A percentile compares a stretch with the other conserved stretches of the same genome.
phyloP scores from a whole-genome alignment of 2,888 invertebrate genomes.

The Melitaea athalia region DNA sequence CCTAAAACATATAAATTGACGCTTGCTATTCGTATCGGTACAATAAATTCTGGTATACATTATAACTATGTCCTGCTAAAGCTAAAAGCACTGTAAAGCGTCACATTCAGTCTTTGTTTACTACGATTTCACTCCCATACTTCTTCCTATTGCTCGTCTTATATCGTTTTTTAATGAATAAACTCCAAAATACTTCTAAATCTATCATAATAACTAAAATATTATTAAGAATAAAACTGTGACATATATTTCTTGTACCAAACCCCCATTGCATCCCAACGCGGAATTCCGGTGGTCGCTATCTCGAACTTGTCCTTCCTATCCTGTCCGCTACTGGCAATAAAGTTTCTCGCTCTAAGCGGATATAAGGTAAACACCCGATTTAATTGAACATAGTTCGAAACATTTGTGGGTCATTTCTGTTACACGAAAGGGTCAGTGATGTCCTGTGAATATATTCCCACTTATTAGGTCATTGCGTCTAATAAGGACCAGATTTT shows the following conservation, averaged over 20 bases:
- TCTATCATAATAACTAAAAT: background rate
- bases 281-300: slow-evolving; percentile 67
- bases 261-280: slow-evolving; percentile 50
- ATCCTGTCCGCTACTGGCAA: slow-evolving; percentile 48
- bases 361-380: slow-evolving; percentile 30
- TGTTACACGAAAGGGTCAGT: background rate
- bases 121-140: too few species aligned
- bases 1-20: too few species aligned
- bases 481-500: too few species aligned
- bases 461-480: too few species aligned
- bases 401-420: slow-evolving; percentile 11
- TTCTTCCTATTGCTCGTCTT: too few species aligned
- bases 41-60: too few species aligned
- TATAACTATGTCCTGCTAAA: too few species aligned
- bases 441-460: background rate
- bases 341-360: slow-evolving; percentile 25
- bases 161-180: too few species aligned
- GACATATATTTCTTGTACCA: slow-evolving; percentile 41
- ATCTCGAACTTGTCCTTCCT: slow-evolving; percentile 61
- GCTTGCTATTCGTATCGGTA: too few species aligned
- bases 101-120: too few species aligned
- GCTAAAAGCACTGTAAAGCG: too few species aligned
- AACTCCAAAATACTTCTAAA: too few species aligned
- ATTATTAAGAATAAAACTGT: background rate
- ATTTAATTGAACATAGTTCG: slow-evolving; percentile 20